Base-by-base conservation (phyloP, 2,113 vertebrate genomes). In the Apteryx owenii region DNA sequence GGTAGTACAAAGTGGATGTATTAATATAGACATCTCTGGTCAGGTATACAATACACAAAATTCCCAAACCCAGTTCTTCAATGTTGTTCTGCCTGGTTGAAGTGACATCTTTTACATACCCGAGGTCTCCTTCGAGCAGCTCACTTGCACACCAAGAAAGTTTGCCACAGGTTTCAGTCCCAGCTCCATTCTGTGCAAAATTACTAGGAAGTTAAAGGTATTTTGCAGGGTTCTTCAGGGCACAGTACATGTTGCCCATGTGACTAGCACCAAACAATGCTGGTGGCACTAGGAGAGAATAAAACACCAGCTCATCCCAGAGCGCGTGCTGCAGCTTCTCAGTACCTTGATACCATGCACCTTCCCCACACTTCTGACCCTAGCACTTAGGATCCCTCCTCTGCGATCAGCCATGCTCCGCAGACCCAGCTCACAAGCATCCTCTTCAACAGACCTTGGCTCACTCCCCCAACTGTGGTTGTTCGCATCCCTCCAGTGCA, bases 351-450 rank as follows among this genome's bases (percentile, higher is more conserved):
- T 3, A 15, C 40, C 23, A 73, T 0, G 1, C 5, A 60, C 29
- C 18, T 38, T 89, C 50, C 64, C 28, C 53, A 53, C 2, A 0
- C 69, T 91, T 48, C 54, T 54, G 25, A 69, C 23, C 0, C 0
- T 4, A n/a, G 48, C 2, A 71, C 61, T 66, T 51, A 31, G 50
- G 62, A 86, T 42, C 6, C 9, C 18, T 53, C 29, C 26, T 44
- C 38, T 40, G 62, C 64, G 68, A 71, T 10, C 51, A 77, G 31
- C 22, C 36, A 51, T 68, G 31, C 31, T 26, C 31, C 53, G 40
- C 73, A 72, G 69, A 58, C 40, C 15, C 23, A 58, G 36, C 51
- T 23, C 50, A 76, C 29, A 21, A 62, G 9, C 28, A 38, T 9
- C 0, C 62, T 77, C 72, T 72, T 46, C n/a, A 81, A 51, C n/a